phyloP scores from a whole-genome alignment of 2,888 invertebrate genomes.

The Conus canariensis region DNA sequence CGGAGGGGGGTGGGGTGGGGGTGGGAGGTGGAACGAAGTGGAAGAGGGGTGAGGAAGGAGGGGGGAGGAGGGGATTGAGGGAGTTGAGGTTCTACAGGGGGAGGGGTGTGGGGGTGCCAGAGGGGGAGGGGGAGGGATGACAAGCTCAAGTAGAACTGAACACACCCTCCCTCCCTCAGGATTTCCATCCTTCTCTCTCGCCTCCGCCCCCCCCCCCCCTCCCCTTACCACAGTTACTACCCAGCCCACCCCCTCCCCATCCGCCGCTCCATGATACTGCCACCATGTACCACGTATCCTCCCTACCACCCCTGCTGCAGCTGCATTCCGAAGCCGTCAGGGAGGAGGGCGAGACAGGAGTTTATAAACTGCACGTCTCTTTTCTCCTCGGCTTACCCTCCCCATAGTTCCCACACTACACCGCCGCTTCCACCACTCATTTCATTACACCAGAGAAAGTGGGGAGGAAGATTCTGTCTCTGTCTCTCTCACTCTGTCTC shows the following conservation, averaged over 20 bases:
- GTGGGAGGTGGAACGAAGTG: too few relatives aligned
- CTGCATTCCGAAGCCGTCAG: not conserved
- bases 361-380: constrained; percentile 21
- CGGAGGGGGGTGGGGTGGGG: too few relatives aligned
- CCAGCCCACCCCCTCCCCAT: not conserved
- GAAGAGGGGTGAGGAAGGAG: too few relatives aligned
- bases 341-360: not conserved
- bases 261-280: not conserved
- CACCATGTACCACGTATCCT: not conserved
- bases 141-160: too few relatives aligned
- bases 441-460: too few relatives aligned
- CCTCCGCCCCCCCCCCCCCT: not conserved
- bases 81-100: too few relatives aligned
- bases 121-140: too few relatives aligned
- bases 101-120: too few relatives aligned
- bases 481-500: not conserved
- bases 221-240: not conserved
- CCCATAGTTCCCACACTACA: not conserved
- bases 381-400: not conserved
- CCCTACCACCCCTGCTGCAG: not conserved
- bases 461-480: not conserved
- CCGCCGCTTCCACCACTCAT: not conserved
- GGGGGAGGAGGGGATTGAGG: too few relatives aligned
- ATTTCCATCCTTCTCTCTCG: not conserved
- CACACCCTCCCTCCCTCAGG: not conserved